Evolutionary conservation across 1,140 invertebrate species (phyloP).

Genomic region (Macrobrachium rosenbergii): DNA sequence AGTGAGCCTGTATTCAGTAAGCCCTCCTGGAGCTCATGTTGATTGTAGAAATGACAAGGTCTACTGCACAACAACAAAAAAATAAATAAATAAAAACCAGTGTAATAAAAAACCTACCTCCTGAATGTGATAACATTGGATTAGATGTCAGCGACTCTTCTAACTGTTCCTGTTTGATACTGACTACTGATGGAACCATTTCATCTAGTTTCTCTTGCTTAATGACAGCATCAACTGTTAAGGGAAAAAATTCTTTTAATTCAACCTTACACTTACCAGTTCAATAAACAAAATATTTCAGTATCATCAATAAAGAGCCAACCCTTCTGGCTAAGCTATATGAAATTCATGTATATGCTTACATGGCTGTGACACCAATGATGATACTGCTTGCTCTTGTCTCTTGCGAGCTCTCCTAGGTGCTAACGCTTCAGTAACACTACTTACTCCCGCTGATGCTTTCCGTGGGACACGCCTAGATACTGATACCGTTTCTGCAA

Average conservation of each 20-base stretch:
- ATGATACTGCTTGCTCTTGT: constrained; percentile 44
- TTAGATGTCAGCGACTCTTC: constrained; percentile 17
- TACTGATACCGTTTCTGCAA: constrained; percentile 48
- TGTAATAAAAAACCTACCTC: constrained; percentile 5
- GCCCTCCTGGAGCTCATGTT: too few relatives aligned
- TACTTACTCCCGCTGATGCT: constrained; percentile 56
- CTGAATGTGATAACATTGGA: constrained; percentile 9
- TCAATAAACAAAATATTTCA: not conserved
- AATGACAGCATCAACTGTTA: not conserved
- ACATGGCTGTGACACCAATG: not conserved
- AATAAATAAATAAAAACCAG: not conserved
- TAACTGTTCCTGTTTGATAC: constrained; percentile 42
- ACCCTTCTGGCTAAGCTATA: too few relatives aligned
- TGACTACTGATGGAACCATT: constrained; percentile 26
- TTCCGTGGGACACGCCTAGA: constrained; percentile 51
- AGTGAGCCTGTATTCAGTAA: too few relatives aligned
- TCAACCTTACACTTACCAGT: not conserved
- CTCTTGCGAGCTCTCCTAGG: constrained; percentile 53
- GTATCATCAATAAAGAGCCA: not conserved
- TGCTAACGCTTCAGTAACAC: constrained; percentile 51
- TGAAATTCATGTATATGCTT: not conserved
- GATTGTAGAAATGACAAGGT: too few relatives aligned
- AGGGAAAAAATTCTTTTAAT: not conserved
- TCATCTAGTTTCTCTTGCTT: constrained; percentile 45
- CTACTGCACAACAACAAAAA: too few relatives aligned